A percentile compares a stretch with the other conserved stretches of the same genome.
phyloP scores from a whole-genome alignment of 2,113 vertebrate genomes.

The Mesoclemmys tuberculata region DNA sequence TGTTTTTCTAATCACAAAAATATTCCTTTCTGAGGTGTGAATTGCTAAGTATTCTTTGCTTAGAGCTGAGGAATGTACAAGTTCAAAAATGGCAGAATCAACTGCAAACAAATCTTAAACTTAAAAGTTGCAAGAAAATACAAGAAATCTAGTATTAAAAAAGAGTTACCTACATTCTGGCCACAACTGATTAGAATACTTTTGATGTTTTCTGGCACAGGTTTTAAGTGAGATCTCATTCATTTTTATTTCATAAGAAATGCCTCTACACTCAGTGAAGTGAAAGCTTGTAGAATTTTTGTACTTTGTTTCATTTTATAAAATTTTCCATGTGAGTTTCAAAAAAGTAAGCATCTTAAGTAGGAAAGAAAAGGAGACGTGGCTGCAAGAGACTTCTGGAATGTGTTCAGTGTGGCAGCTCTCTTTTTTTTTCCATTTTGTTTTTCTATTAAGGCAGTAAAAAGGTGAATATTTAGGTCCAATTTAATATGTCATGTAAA shows the following conservation, averaged over 20 bases:
- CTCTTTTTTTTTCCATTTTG: background rate
- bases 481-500: background rate
- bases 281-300: background rate
- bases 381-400: background rate
- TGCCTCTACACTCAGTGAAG: background rate
- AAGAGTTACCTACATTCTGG: background rate
- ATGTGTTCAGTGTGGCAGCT: background rate
- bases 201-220: background rate
- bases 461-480: background rate
- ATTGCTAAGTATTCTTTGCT: constrained; percentile 40
- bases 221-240: background rate
- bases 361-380: background rate
- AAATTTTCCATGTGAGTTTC: constrained; percentile 17
- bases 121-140: background rate
- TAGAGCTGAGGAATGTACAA: constrained; percentile 6
- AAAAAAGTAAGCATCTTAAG: background rate
- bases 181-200: background rate
- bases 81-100: constrained; percentile 10
- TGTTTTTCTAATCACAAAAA: constrained; percentile 62
- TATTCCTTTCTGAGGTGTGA: constrained; percentile 60
- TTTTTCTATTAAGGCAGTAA: constrained; percentile 13
- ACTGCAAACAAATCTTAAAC: background rate
- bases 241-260: background rate
- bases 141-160: background rate
- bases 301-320: background rate